phyloP scores from a whole-genome alignment of 2,113 vertebrate species.

The Apodemus sylvaticus region DNA sequence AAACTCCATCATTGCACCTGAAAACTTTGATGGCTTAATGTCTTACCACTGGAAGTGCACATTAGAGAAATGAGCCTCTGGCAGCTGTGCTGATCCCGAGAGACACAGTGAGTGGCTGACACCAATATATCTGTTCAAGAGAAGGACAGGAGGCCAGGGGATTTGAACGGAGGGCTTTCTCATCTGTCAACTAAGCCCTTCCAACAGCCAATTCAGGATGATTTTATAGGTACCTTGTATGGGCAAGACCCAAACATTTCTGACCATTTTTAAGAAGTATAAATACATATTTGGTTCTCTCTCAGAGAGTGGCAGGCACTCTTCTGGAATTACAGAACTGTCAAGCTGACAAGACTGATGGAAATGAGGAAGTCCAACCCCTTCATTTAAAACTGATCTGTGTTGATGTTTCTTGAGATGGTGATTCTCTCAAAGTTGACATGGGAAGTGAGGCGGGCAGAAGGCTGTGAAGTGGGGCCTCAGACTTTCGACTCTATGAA shows the following conservation, averaged over 20 bases:
- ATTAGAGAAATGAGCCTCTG: not conserved
- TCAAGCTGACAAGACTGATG: not conserved
- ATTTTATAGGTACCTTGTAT: not conserved
- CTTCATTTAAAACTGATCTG: slow-evolving; percentile 30
- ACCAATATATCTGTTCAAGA: not conserved
- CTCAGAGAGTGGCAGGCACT: not conserved
- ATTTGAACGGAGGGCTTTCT: not conserved
- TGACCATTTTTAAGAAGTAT: not conserved
- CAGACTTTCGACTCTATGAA: not conserved
- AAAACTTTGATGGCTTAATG: not conserved
- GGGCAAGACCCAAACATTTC: not conserved
- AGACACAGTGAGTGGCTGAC: not conserved
- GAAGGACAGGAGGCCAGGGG: not conserved
- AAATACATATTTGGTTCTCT: slow-evolving; percentile 29
- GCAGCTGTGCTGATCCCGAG: not conserved
- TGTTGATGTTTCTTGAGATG: not conserved
- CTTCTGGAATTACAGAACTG: slow-evolving; percentile 42
- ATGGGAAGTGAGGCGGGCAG: not conserved
- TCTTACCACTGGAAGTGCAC: not conserved
- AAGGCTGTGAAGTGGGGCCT: not conserved
- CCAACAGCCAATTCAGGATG: not conserved
- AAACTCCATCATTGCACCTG: slow-evolving; percentile 12
- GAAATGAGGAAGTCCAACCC: slow-evolving; percentile 2
- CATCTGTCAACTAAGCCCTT: not conserved
- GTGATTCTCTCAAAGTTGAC: not conserved